A percentile compares a stretch with the other conserved stretches of the same genome.
Evolutionary conservation across 2,113 vertebrate species (phyloP).

Genomic region (Rhabdomys dilectus): DNA sequence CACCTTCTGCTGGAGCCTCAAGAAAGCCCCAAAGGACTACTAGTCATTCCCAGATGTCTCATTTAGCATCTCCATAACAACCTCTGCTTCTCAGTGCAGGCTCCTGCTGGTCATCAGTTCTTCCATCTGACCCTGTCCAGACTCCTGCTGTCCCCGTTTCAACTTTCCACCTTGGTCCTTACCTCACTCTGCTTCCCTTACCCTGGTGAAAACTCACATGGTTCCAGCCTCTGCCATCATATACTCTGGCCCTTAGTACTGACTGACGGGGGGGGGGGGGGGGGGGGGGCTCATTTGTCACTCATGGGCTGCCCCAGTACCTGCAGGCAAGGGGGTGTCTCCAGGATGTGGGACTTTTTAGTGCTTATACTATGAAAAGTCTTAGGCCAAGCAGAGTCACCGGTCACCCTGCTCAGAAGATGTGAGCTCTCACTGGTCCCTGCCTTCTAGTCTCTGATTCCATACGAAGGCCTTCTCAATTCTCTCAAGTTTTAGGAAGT

Average conservation of each 20-base stretch:
- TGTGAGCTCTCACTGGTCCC: background rate
- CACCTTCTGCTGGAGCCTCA: background rate
- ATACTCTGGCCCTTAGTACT: too few relatives aligned
- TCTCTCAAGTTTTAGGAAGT: background rate
- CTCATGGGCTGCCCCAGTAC: background rate
- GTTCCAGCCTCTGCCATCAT: background rate
- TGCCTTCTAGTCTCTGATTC: background rate
- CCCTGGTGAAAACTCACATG: background rate
- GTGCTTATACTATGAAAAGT: background rate
- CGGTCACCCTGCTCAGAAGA: background rate
- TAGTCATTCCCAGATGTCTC: background rate
- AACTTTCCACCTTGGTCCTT: too few relatives aligned
- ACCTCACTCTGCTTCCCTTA: too few relatives aligned
- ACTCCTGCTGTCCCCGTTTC: too few relatives aligned
- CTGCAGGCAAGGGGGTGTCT: too few relatives aligned
- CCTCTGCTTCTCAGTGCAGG: background rate
- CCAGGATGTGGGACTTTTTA: background rate
- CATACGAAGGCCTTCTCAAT: background rate
- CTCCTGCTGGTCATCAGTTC: too few relatives aligned
- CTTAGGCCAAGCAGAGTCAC: background rate
- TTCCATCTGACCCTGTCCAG: too few relatives aligned
- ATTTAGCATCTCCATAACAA: background rate
- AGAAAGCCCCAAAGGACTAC: background rate
- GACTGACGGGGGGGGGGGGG: too few relatives aligned
- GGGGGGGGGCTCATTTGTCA: fast-evolving